phyloP scores from a whole-genome alignment of 53 echinoderm and acorn worm genomes.

The Antedon mediterranea region DNA sequence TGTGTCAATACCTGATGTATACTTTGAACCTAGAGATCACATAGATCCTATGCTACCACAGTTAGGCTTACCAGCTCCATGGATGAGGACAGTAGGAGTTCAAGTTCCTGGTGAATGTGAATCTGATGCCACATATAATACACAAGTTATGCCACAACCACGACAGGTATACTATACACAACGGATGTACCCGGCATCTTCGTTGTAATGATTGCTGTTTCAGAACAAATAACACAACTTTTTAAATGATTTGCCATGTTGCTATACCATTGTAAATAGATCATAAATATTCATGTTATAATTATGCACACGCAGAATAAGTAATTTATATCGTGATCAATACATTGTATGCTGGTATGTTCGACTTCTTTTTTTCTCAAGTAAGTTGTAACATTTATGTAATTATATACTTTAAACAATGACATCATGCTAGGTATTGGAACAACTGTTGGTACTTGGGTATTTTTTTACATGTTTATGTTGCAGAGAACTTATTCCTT shows the following conservation, averaged over 20 bases:
- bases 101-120: slow-evolving; percentile 1
- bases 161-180: background rate
- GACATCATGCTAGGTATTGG: no score
- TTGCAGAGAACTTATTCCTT: background rate
- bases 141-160: background rate
- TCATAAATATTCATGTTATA: no score
- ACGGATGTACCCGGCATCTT: background rate
- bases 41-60: background rate
- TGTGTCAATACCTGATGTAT: background rate
- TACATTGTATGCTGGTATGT: no score
- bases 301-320: no score
- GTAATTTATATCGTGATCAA: no score
- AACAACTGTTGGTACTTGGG: no score
- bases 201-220: background rate
- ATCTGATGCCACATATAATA: background rate
- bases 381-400: no score
- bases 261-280: no score
- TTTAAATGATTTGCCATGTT: background rate
- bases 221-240: background rate
- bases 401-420: no score
- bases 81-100: slow-evolving; percentile 1
- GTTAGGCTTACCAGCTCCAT: background rate
- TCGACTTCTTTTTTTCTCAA: no score
- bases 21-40: background rate
- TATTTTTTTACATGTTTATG: background rate